Conservation (phyloP, 2,797 vertebrate species). For the Lateolabrax maculatus region DNA sequence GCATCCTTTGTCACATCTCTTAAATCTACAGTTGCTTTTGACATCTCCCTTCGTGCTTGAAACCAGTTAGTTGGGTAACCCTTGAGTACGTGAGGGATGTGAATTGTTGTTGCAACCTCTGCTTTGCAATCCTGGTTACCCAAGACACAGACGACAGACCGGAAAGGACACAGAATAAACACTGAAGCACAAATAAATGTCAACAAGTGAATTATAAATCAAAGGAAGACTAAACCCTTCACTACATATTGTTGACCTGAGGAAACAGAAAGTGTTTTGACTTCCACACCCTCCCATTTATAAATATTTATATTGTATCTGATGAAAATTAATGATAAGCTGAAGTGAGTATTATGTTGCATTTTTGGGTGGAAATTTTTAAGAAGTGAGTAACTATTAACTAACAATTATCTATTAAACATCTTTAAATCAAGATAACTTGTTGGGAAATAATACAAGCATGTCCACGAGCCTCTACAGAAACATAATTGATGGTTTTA, state of each 20-base stretch:
- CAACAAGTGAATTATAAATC: neutral
- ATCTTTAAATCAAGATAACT: neutral
- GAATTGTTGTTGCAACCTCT: conserved; percentile 26
- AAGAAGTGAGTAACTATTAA: too few species aligned
- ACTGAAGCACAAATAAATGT: neutral
- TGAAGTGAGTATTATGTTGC: neutral
- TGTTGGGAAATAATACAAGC: neutral
- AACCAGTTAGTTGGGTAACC: conserved; percentile 27
- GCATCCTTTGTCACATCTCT: neutral
- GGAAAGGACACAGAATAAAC: neutral
- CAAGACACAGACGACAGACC: neutral
- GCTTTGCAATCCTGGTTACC: conserved; percentile 27
- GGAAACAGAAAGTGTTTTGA: neutral
- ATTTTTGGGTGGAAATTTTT: too few species aligned
- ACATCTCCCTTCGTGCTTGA: conserved; percentile 22
- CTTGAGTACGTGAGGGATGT: neutral
- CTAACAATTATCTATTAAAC: too few species aligned
- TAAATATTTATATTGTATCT: neutral
- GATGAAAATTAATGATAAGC: neutral
- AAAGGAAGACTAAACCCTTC: neutral
- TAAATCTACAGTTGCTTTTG: neutral
- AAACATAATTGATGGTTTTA: neutral
- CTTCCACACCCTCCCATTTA: neutral
- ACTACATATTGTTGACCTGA: neutral
- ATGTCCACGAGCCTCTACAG: neutral